Percentiles rank a stretch among this genome's conserved stretches.
Conservation (phyloP, 2,797 vertebrate genomes). For the Cichlasoma orientale region DNA sequence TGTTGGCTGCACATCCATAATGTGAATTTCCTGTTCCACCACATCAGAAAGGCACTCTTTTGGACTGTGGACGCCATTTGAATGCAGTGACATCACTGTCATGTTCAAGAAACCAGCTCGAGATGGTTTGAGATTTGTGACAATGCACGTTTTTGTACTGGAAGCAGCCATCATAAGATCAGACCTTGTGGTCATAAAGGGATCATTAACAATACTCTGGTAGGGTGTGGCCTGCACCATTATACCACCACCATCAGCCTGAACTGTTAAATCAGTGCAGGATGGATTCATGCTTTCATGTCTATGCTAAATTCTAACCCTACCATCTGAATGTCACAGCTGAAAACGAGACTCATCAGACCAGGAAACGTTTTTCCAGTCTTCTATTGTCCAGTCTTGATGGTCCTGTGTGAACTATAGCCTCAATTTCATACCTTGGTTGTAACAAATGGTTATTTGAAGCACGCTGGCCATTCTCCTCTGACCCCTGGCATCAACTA, state of each 20-base stretch:
- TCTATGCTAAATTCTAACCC: no score
- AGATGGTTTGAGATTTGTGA: not conserved
- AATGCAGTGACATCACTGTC: no score
- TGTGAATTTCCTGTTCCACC: not conserved
- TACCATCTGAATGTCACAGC: not conserved
- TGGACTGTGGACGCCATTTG: no score
- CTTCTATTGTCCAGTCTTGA: not conserved
- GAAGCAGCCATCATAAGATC: not conserved
- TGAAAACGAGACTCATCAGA: not conserved
- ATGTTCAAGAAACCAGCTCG: not conserved
- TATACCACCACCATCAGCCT: not conserved
- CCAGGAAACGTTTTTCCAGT: not conserved
- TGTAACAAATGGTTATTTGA: not conserved
- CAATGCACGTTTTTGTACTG: no score
- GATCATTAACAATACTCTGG: no score
- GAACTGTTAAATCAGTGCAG: not conserved
- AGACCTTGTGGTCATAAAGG: not conserved
- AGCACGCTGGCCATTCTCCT: slow-evolving; percentile 1
- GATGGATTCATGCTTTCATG: not conserved
- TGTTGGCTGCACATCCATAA: not conserved
- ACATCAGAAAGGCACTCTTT: not conserved
- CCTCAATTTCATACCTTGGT: not conserved
- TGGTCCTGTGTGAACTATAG: not conserved
- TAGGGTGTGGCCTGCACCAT: not conserved
- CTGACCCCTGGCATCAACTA: slow-evolving; percentile 64